Evolutionary conservation across 2,113 vertebrate species (phyloP).

Genomic region (Ascaphus truei): DNA sequence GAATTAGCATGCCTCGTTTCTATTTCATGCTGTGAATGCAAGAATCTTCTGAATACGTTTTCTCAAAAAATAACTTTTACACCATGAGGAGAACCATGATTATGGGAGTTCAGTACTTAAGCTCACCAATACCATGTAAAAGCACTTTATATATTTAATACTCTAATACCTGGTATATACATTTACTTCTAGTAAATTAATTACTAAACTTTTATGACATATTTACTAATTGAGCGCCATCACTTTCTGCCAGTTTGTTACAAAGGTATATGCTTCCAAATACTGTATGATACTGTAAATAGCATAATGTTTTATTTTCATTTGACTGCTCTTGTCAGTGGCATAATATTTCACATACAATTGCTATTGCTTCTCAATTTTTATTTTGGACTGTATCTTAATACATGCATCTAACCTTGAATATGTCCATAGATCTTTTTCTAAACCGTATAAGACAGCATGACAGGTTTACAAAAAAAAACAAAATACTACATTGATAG

Average conservation of each 20-base stretch:
- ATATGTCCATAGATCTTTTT: neutral
- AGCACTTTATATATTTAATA: too few species aligned
- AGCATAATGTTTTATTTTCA: neutral
- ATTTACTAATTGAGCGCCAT: constrained; percentile 7
- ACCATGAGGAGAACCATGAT: too few species aligned
- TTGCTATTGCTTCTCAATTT: neutral
- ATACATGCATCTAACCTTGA: neutral
- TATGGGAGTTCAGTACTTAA: too few species aligned
- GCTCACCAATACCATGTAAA: too few species aligned
- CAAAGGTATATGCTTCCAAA: neutral
- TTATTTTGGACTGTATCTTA: neutral
- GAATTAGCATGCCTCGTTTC: too few species aligned
- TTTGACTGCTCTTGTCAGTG: neutral
- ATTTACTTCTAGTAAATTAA: neutral
- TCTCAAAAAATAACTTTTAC: too few species aligned
- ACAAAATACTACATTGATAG: too few species aligned
- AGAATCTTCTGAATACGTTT: too few species aligned
- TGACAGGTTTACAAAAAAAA: neutral
- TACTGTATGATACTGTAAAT: constrained; percentile 9
- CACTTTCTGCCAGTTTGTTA: neutral
- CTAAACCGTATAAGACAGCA: neutral
- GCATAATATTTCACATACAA: constrained; percentile 1
- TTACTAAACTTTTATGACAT: neutral
- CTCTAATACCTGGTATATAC: too few species aligned
- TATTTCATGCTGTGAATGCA: too few species aligned